Percentiles rank a stretch among this genome's conserved stretches.
These are phyloP conservation scores for Mobula birostris DNA, from an alignment of 2,113 vertebrate species.

Conservation along the genomic window DNA sequence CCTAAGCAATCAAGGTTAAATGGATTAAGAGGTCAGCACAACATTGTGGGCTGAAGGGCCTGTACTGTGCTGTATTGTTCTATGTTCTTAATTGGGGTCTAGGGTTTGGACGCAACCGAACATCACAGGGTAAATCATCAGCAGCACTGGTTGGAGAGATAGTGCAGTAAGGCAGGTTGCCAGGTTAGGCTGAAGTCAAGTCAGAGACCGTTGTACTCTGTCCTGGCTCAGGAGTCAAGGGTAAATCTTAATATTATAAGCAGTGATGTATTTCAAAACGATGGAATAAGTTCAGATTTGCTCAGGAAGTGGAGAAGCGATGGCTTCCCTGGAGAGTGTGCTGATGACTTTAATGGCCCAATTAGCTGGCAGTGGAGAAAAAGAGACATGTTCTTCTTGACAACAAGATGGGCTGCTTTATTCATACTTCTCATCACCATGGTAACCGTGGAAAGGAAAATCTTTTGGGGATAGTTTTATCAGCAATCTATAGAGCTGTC, in stretches of 20 bases:
- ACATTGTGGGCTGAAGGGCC: too few relatives aligned
- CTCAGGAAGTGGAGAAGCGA: not conserved
- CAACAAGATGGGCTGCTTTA: conserved; percentile 10
- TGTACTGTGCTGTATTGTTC: too few relatives aligned
- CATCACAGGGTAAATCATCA: too few relatives aligned
- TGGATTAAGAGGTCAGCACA: too few relatives aligned
- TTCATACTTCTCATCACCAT: not conserved
- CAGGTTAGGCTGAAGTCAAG: too few relatives aligned
- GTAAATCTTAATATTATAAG: not conserved
- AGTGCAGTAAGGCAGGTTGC: too few relatives aligned
- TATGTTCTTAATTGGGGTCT: too few relatives aligned
- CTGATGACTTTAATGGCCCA: conserved; percentile 29
- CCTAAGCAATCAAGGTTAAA: too few relatives aligned
- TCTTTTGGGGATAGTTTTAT: not conserved
- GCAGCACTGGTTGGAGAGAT: too few relatives aligned
- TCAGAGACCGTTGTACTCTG: too few relatives aligned
- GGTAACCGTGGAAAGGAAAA: conserved; percentile 9
- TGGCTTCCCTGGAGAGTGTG: not conserved
- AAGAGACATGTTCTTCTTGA: not conserved
- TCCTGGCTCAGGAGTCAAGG: not conserved
- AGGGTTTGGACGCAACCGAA: too few relatives aligned
- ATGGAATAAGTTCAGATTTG: not conserved
- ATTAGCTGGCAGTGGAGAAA: conserved; percentile 6
- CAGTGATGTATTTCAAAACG: not conserved
- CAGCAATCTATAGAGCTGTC: not conserved